phyloP scores from a whole-genome alignment of 2,888 invertebrate genomes.

The Ennomos fuscantarius region DNA sequence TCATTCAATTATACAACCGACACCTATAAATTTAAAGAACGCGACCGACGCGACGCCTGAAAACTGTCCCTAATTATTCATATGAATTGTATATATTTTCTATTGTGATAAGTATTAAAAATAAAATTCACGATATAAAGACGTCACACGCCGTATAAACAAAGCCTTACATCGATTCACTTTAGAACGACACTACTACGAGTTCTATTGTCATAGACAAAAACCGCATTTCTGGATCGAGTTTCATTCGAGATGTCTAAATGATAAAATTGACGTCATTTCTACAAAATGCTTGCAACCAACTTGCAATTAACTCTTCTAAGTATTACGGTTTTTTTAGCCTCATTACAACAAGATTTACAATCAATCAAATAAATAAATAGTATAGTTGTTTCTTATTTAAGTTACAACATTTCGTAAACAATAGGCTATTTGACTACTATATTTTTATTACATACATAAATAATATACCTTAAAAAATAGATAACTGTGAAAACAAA shows the following conservation, averaged over 20 bases:
- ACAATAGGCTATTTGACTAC: too few species aligned
- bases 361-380: constrained; percentile 11
- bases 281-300: background rate
- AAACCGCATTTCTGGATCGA: constrained; percentile 28
- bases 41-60: constrained; percentile 2
- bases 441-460: too few species aligned
- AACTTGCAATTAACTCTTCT: too few species aligned
- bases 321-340: constrained; percentile 14
- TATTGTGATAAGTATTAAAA: constrained; percentile 23
- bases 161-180: constrained; percentile 10
- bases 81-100: constrained; percentile 2
- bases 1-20: constrained; percentile 6
- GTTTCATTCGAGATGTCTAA: constrained; percentile 26
- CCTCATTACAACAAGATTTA: constrained; percentile 8
- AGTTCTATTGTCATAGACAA: constrained; percentile 34
- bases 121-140: constrained; percentile 21
- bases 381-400: constrained; percentile 12
- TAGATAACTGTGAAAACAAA: too few species aligned
- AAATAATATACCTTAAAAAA: too few species aligned
- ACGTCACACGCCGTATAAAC: constrained; percentile 28
- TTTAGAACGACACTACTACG: constrained; percentile 25
- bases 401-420: too few species aligned
- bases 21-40: constrained; percentile 6
- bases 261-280: background rate
- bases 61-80: background rate